These are phyloP conservation scores for Subacronicta megacephala DNA, from an alignment of 2,888 invertebrate genomes.

Conservation along the genomic window DNA sequence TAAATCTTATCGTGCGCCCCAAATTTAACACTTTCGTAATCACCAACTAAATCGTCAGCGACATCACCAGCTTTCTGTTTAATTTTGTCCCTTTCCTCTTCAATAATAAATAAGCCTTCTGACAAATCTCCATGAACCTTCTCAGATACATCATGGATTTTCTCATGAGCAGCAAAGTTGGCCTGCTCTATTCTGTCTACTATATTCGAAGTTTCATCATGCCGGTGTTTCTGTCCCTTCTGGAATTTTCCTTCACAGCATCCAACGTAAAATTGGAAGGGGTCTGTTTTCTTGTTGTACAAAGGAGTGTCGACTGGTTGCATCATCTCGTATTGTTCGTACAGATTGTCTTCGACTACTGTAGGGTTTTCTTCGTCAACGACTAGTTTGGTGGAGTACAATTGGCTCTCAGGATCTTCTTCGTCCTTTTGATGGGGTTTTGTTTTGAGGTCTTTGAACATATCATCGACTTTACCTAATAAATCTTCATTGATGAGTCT, in stretches of 20 bases:
- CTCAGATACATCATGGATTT: conserved; percentile 72
- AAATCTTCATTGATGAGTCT: conserved; percentile 84
- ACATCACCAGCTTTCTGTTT: conserved; percentile 71
- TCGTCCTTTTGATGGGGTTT: conserved; percentile 77
- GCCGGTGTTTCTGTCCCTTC: conserved; percentile 78
- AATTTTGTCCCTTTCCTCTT: conserved; percentile 78
- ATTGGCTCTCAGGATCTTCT: conserved; percentile 73
- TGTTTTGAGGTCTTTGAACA: conserved; percentile 83
- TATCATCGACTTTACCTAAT: conserved; percentile 86
- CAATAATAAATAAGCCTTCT: conserved; percentile 73
- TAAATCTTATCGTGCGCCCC: conserved; percentile 65
- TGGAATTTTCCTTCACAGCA: conserved; percentile 79
- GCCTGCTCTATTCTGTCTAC: conserved; percentile 83
- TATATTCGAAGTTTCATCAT: conserved; percentile 83
- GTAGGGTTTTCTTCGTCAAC: conserved; percentile 78
- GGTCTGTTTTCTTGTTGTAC: conserved; percentile 70
- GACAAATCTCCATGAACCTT: conserved; percentile 69
- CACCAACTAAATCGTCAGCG: conserved; percentile 69
- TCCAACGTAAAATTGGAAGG: conserved; percentile 78
- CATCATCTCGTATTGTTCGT: conserved; percentile 83
- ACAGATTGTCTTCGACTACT: conserved; percentile 73
- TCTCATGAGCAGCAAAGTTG: conserved; percentile 80
- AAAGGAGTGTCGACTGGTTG: conserved; percentile 84
- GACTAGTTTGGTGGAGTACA: conserved; percentile 82
- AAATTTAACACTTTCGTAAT: conserved; percentile 66